A percentile compares a stretch with the other conserved stretches of the same genome.
phyloP scores from a whole-genome alignment of 2,888 invertebrate genomes.

The Pachycephus smyrnensis region DNA sequence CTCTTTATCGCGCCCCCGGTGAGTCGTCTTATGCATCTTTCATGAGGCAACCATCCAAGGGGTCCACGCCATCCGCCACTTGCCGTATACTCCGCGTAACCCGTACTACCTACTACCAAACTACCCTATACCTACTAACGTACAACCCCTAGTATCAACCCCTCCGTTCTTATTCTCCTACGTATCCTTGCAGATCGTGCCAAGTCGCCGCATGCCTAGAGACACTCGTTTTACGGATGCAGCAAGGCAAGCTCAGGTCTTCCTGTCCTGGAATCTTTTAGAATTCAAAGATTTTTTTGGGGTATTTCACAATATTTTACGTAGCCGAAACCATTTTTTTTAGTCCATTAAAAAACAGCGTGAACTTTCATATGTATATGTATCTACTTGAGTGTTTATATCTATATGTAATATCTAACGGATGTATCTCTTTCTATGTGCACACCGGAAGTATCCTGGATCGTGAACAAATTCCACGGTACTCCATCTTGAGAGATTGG shows the following conservation, averaged over 20 bases:
- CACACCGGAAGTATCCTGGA: background rate
- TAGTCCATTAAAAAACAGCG: background rate
- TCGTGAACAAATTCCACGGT: background rate
- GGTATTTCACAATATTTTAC: background rate
- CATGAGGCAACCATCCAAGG: conserved; percentile 66
- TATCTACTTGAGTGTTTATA: background rate
- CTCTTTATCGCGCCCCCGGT: conserved; percentile 68
- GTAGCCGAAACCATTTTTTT: background rate
- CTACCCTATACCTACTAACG: background rate
- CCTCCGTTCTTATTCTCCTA: background rate
- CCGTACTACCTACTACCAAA: conserved; percentile 13
- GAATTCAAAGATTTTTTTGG: background rate
- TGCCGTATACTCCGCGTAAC: conserved; percentile 19
- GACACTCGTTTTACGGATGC: background rate
- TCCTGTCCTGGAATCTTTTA: background rate
- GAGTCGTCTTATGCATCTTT: conserved; percentile 68
- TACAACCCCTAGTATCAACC: background rate
- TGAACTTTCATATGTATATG: background rate
- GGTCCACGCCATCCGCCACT: conserved; percentile 58
- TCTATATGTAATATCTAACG: background rate
- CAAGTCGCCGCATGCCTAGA: background rate
- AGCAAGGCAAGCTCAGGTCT: background rate
- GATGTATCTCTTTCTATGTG: background rate
- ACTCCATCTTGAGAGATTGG: background rate
- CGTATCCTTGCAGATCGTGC: background rate